These are phyloP conservation scores for Eonycteris spelaea DNA, from an alignment of 2,113 vertebrate genomes.

Conservation along the genomic window DNA sequence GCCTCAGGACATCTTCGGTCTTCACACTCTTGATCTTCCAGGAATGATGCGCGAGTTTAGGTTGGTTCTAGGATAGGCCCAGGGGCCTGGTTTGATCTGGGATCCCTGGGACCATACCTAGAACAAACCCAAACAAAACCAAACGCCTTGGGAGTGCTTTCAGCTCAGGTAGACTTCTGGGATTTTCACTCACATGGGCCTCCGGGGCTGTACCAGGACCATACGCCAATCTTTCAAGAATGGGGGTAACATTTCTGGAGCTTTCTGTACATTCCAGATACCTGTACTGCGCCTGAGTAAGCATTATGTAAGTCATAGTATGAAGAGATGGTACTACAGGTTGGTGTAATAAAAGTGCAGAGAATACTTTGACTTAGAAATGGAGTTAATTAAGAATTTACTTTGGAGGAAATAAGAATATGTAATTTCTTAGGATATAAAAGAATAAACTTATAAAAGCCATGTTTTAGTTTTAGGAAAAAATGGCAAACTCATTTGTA, in stretches of 20 bases:
- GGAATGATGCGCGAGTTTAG: constrained; percentile 69
- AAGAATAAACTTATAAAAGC: constrained; percentile 20
- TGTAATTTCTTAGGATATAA: neutral
- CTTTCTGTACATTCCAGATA: neutral
- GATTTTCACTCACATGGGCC: constrained; percentile 23
- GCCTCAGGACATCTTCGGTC: constrained; percentile 58
- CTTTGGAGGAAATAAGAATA: neutral
- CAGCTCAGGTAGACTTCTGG: constrained; percentile 61
- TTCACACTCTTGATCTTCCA: constrained; percentile 47
- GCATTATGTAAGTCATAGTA: neutral
- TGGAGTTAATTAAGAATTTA: neutral
- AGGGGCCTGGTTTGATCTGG: constrained; percentile 78
- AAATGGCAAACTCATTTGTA: constrained; percentile 27
- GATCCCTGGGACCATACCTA: constrained; percentile 79
- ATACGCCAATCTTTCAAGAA: constrained; percentile 25
- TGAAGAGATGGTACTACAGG: constrained; percentile 7
- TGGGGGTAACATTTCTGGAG: constrained; percentile 17
- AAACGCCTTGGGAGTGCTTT: constrained; percentile 59
- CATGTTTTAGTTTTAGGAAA: constrained; percentile 14
- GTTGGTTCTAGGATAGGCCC: constrained; percentile 79
- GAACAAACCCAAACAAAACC: constrained; percentile 76
- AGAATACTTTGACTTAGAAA: constrained; percentile 44
- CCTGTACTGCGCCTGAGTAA: neutral
- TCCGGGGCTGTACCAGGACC: constrained; percentile 40
- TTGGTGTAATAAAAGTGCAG: neutral